phyloP scores from a whole-genome alignment of 2,113 vertebrate species.

The Felis catus region F.catus_Fca126_mat1.0 CM031417.1:138513001-138513500 shows the following conservation, averaged over 20 bases:
- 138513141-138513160: too few relatives aligned
- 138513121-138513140: too few relatives aligned
- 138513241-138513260: not conserved
- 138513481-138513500: fast-evolving
- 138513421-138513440: not conserved
- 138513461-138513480: fast-evolving
- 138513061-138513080: too few relatives aligned
- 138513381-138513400: not conserved
- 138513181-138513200: too few relatives aligned
- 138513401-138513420: not conserved
- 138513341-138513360: not conserved
- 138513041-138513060: too few relatives aligned
- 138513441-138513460: not conserved
- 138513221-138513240: too few relatives aligned
- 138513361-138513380: not conserved
- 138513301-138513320: fast-evolving
- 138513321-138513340: fast-evolving
- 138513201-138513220: too few relatives aligned
- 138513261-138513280: not conserved
- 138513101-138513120: not conserved
- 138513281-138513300: fast-evolving
- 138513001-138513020: too few relatives aligned
- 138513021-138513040: too few relatives aligned
- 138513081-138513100: too few relatives aligned
- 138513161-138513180: too few relatives aligned